Evolutionary conservation across 53 echinoderm and acorn worm species (phyloP), one percentile per base, ranked within the genome.

Genomic region (Hippasteria phrygiana): DNA sequence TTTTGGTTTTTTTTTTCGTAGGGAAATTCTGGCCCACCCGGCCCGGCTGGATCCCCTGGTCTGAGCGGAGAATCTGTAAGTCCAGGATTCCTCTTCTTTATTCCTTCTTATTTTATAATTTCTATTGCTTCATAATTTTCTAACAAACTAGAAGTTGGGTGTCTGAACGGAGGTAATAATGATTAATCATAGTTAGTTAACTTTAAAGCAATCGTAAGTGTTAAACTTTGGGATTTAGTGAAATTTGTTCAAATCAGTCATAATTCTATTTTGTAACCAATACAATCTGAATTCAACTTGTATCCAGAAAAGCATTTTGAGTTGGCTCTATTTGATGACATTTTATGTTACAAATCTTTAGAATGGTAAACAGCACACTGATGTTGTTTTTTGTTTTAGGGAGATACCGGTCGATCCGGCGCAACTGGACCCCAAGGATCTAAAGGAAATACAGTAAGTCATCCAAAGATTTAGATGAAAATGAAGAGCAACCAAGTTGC

Each of bases 391-490:
- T 11, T 64, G 3, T 45, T 2, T 26, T 20, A 85, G 85, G 85
- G 85, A 70, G 85, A 71, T 24, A 27, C 51, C 5, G 85, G 85
- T 35, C 85, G 85, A 34, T 85, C 85, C 51, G 85, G 85, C 70
- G 16, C 47, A 12, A 85, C 85, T 47, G 85, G 85, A 48, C 85
- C 85, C 46, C 20, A 10, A 64, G 85, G 85, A 71, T 22, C 85
- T 18, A 69, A 71, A 37, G 85, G 85, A 20, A 85, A 85, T 51
- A 70, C 47, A 36, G 85, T 85, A 70, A 85, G 85, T 85, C 20
- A n/a, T n/a, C n/a, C n/a, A n/a, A 50, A 29, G 1, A 24, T 14
- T 16, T 9, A 35, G 2, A 18, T 38, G 14, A 4, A 59, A 59
- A 32, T 7, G 41, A 24, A 22, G n/a, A n/a, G n/a, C n/a, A n/a